Conservation (phyloP, 1,140 invertebrate genomes). For the Drosophila ananassae region DNA sequence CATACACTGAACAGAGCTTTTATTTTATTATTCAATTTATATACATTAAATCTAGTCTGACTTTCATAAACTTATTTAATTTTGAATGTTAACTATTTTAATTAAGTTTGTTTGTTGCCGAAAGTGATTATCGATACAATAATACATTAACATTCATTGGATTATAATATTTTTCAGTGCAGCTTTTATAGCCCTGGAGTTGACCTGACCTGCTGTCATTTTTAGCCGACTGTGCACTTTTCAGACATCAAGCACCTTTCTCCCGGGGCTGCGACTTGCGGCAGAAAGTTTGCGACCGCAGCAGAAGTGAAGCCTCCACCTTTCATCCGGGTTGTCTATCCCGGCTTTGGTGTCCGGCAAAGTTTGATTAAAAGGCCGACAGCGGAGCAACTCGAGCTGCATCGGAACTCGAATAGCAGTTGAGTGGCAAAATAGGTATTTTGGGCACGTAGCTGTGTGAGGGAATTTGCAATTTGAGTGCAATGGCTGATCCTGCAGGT, state of each 20-base stretch:
- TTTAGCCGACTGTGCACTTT: slow-evolving; percentile 28
- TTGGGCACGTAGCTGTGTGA: slow-evolving; percentile 28
- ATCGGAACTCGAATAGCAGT: slow-evolving; percentile 13
- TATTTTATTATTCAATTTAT: neutral
- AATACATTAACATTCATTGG: neutral
- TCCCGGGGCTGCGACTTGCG: slow-evolving; percentile 25
- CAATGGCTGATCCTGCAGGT: slow-evolving; percentile 6
- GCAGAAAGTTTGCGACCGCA: slow-evolving; percentile 35
- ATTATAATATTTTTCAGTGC: slow-evolving; percentile 1
- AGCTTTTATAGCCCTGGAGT: neutral
- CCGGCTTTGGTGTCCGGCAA: slow-evolving; percentile 5
- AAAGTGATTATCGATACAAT: neutral
- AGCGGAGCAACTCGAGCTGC: slow-evolving; percentile 19
- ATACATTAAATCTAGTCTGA: neutral
- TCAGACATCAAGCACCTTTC: slow-evolving; percentile 18
- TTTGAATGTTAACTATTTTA: neutral
- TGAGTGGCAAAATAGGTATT: slow-evolving; percentile 35
- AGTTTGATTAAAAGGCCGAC: slow-evolving; percentile 59
- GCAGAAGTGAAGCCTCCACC: slow-evolving; percentile 12
- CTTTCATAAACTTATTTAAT: no score
- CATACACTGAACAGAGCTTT: neutral
- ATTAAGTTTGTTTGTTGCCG: neutral
- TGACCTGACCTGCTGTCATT: slow-evolving; percentile 32
- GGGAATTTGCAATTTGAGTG: slow-evolving; percentile 26
- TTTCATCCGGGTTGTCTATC: slow-evolving; percentile 3